These are phyloP conservation scores for Apotomis betuletana DNA, from an alignment of 2,888 invertebrate species.

Conservation along the genomic window DNA sequence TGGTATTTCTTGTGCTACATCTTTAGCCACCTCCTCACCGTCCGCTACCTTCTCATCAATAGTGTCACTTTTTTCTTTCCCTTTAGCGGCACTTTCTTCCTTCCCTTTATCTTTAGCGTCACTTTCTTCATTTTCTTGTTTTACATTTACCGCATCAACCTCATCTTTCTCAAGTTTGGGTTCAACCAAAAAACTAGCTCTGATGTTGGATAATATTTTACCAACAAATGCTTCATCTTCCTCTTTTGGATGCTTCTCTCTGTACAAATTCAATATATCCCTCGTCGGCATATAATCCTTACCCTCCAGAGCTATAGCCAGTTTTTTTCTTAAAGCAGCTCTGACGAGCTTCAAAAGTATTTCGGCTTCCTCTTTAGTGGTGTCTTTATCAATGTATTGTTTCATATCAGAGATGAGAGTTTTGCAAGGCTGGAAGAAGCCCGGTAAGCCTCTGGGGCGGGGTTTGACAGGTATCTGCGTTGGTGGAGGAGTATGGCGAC, in stretches of 20 bases:
- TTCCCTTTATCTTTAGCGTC: no score
- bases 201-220: conserved; percentile 44
- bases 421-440: conserved; percentile 37
- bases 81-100: conserved; percentile 1
- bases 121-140: conserved; percentile 4
- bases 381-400: conserved; percentile 24
- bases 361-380: conserved; percentile 12
- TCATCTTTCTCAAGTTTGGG: conserved; percentile 11
- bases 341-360: conserved; percentile 41
- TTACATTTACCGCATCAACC: conserved; percentile 4
- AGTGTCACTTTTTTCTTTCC: conserved; percentile 2
- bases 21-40: conserved; percentile 5
- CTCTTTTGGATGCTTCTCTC: conserved; percentile 45
- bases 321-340: conserved; percentile 46
- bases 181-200: conserved; percentile 42
- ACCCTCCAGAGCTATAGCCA: conserved; percentile 46
- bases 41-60: conserved; percentile 11
- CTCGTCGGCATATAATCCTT: conserved; percentile 38
- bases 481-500: conserved; percentile 7
- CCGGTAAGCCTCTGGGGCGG: conserved; percentile 2
- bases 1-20: conserved; percentile 9
- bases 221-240: conserved; percentile 47
- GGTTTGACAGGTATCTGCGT: neutral
- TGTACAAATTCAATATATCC: conserved; percentile 47
- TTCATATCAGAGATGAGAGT: conserved; percentile 31